These are phyloP conservation scores for Drosophila dunni DNA, from an alignment of 1,140 invertebrate species.

Conservation along the genomic window DNA sequence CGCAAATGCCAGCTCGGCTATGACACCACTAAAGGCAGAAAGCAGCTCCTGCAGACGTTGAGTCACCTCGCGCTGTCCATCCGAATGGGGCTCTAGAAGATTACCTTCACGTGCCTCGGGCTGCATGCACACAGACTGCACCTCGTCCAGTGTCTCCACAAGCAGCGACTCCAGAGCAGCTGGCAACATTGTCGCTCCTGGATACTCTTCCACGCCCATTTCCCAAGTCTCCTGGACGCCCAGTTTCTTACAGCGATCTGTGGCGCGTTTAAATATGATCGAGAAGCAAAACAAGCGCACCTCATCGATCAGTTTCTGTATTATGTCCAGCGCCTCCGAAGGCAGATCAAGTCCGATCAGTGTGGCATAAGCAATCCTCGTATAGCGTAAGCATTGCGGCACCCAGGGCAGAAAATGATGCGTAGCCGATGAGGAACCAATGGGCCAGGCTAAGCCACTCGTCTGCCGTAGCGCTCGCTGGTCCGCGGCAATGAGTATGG, in stretches of 20 bases:
- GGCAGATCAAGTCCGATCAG: slow-evolving; percentile 92
- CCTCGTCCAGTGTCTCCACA: slow-evolving; percentile 92
- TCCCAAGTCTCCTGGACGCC: slow-evolving; percentile 94
- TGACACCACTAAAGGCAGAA: slow-evolving; percentile 87
- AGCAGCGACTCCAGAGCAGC: slow-evolving; percentile 93
- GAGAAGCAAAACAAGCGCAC: slow-evolving; percentile 94
- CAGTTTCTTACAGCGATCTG: slow-evolving; percentile 91
- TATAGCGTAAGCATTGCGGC: slow-evolving; percentile 90
- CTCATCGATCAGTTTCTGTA: slow-evolving; percentile 94
- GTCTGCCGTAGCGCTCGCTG: slow-evolving; percentile 76
- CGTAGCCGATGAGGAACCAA: slow-evolving; percentile 84
- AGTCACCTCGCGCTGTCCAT: slow-evolving; percentile 88
- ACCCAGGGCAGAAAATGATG: slow-evolving; percentile 90
- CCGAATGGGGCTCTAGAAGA: slow-evolving; percentile 87
- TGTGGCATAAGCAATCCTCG: slow-evolving; percentile 89
- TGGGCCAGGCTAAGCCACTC: slow-evolving; percentile 84
- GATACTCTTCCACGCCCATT: slow-evolving; percentile 90
- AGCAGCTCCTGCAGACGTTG: slow-evolving; percentile 90
- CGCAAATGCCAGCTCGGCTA: slow-evolving; percentile 88
- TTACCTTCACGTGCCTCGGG: slow-evolving; percentile 89
- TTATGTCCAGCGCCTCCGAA: slow-evolving; percentile 91
- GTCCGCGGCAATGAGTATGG: slow-evolving; percentile 87
- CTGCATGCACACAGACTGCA: slow-evolving; percentile 93
- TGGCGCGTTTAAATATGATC: slow-evolving; percentile 93
- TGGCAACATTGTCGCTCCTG: slow-evolving; percentile 88